Base-by-base conservation (phyloP, 1,140 invertebrate species). In the Saccostrea echinata region DNA sequence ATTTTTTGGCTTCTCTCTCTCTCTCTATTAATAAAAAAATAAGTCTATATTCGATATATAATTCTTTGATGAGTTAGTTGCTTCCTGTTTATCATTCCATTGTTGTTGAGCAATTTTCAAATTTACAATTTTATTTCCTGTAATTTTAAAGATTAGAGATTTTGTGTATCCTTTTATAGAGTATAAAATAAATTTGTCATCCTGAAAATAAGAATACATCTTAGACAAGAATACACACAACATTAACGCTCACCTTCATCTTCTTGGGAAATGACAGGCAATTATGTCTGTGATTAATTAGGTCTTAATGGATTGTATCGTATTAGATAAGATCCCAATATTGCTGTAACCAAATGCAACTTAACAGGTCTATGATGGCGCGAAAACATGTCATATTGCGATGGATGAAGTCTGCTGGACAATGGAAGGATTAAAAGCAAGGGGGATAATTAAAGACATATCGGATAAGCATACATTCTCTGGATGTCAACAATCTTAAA, bases 231-330 rank as follows among this genome's bases (percentile, higher is more conserved):
- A 76, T 30, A 33, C 27, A 76, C 18, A 64, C 43, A 43, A n/a
- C 11, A 76, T 11, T 13, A 76, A 76, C 27, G 57, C 24, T 76
- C 13, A 30, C 24, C 8, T 27, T 76, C 68, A 76, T 76, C 68
- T 33, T 61, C 68, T 27, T 27, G 27, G 68, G 27, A 76, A 76
- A 76, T 76, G 68, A 27, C 68, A 30, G 27, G 24, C 68, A 76
- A 76, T 76, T 33, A 76, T 30, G 13, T 76, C 27, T 76, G 30
- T 76, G 68, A 76, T 76, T 76, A 76, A 76, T 76, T 76, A 76
- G 68, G 68, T 76, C 68, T 76, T 76, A 76, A 76, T 76, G 24
- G 68, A 76, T 76, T 76, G 68, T 76, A 33, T 76, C 27, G 68
- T 16, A 76, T 76, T 76, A 76, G 27, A 76, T 76, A 76, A 76